Base-by-base conservation (phyloP, 2,113 vertebrate species). In the Rhynchomys soricoides region DNA sequence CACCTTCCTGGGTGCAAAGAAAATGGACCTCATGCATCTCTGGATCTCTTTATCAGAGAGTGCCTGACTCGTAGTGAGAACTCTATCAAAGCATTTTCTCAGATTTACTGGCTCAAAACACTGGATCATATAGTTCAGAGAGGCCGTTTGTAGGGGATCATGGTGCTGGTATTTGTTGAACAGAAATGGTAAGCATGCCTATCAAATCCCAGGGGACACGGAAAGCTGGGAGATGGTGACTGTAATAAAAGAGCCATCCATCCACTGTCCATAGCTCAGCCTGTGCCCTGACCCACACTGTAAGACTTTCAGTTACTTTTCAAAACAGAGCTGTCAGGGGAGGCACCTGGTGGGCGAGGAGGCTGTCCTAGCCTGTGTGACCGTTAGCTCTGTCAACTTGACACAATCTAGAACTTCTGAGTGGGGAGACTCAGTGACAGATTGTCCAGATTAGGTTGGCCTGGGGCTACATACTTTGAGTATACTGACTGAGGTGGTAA, bases 161-260 rank as follows among this genome's bases (percentile, higher is more conserved):
- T 10, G 40, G 77, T 77, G 77, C 68, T 68, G 73, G 83, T 45
- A 79, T 90, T 91, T 95, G 93, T 59, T 91, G 92, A 77, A 77
- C 78, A 79, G 94, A 96, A 96, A 86, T 86, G 74, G 86, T 77
- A 73, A 82, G 62, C 15, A 5, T 55, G 91, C 90, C 95, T 90
- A 75, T 90, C 95, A 90, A 50, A 70, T 91, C 77, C 75, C 26
- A 31, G 48, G 87, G 34, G n/a, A 57, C 43, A 22, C 9, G 55
- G 73, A 70, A 57, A 96, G n/a, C 62, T 16, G 24, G 19, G 40
- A 22, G 52, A 68, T 8, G 7, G 17, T 48, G 10, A 86, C 57
- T 22, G 13, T 22, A 17, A 73, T 73, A 70, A 83, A 62, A 21
- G 34, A 19, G 40, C 73, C 55, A 3, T 13, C 71, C 45, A 55